Evolutionary conservation across 1,140 invertebrate genomes (phyloP), one percentile per base, ranked within the genome.

Genomic region (Platorchestia sp.): DNA sequence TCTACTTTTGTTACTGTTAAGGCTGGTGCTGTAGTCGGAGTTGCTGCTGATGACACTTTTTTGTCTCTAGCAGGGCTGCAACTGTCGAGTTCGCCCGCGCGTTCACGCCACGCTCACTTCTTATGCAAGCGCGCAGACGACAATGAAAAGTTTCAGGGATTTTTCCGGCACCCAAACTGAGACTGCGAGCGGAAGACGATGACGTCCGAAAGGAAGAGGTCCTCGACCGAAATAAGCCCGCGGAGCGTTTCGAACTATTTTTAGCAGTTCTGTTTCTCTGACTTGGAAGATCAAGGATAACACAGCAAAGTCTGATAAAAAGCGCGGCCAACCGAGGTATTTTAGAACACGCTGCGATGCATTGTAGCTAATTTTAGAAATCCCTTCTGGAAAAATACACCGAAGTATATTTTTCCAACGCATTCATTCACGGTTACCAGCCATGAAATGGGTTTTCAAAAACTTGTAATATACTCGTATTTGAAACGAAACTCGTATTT

Each of bases 131-230:
- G 59, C 59, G 27, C 14, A 75, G 59, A 75, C 41, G 86, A n/a
- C 87, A 44, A 90, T 42, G 87, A 44, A 42, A 90, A 90, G 44
- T 42, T 90, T 90, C 87, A 90, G 87, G 87, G 87, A 90, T 90
- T 90, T 90, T 90, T 90, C 87, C 87, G 87, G 87, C 87, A 43
- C 41, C 87, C 27, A 44, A 0, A 16, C 41, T 42, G 87, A 43
- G 87, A 90, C 14, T 5, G 10, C 41, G 6, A 90, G 44, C 87
- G 87, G 87, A 90, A 90, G 87, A 90, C 27, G 87, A 90, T 90
- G 87, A 90, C 87, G 87, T 90, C 41, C 87, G 44, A 90, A 90
- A 90, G 87, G 87, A 42, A 44, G 87, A 90, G 87, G 41, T 90
- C 87, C 87, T 90, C 44, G 87, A 90, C 87, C 44, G 87, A 44